Conservation (phyloP, 2,113 vertebrate genomes). For the Corythaeola cristata region DNA sequence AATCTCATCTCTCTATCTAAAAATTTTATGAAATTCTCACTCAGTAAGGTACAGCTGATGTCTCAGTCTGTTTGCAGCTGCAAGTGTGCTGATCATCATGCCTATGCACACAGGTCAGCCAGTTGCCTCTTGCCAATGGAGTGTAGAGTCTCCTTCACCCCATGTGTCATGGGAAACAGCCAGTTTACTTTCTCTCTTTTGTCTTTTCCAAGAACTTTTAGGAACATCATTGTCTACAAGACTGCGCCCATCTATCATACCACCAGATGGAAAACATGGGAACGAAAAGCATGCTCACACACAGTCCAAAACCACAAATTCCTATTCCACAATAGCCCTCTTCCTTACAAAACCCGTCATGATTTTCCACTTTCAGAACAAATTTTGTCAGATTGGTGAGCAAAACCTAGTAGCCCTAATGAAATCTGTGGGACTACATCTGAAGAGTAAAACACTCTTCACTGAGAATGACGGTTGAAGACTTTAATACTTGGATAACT, state of each 20-base stretch:
- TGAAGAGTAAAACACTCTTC: background rate
- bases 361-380: background rate
- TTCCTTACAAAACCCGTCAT: background rate
- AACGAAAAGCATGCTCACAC: fast-evolving
- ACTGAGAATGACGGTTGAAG: background rate
- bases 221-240: background rate
- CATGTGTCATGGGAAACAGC: fast-evolving
- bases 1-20: background rate
- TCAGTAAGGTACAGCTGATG: background rate
- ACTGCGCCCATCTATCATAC: background rate
- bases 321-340: background rate
- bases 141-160: background rate
- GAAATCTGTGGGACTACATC: background rate
- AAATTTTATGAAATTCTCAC: background rate
- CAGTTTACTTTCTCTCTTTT: background rate
- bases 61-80: background rate
- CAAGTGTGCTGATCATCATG: background rate
- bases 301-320: background rate
- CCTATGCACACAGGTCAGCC: background rate
- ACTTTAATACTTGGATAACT: background rate
- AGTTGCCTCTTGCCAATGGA: background rate
- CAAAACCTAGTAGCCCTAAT: background rate
- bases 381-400: background rate
- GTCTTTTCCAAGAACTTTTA: background rate
- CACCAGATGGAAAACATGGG: background rate